These are phyloP conservation scores for Trichechus manatus DNA, from an alignment of 2,113 vertebrate species.

Conservation along the genomic window DNA sequence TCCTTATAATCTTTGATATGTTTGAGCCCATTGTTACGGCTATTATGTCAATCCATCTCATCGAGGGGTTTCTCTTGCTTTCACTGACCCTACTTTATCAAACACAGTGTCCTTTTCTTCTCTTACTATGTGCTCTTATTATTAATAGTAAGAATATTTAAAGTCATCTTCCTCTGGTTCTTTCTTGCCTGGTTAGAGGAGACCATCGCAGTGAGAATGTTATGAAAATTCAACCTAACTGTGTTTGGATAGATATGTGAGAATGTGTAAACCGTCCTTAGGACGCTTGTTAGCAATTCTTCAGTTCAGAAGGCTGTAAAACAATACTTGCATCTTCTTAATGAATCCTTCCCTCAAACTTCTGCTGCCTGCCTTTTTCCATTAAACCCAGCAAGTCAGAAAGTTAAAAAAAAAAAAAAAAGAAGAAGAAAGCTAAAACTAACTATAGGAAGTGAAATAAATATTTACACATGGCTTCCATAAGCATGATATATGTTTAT, in stretches of 20 bases:
- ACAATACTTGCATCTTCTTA: conserved; percentile 39
- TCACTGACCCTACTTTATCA: neutral
- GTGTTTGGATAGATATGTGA: conserved; percentile 6
- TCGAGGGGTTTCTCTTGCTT: neutral
- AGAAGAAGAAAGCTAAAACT: conserved; percentile 58
- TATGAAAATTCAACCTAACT: neutral
- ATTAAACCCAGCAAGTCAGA: conserved; percentile 64
- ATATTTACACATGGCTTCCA: conserved; percentile 78
- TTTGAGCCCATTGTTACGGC: neutral
- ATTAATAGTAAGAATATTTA: neutral
- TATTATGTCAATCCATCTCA: neutral
- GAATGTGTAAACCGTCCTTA: neutral
- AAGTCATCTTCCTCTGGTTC: neutral
- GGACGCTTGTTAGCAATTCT: conserved; percentile 46
- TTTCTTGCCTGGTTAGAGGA: neutral
- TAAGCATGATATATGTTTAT: conserved; percentile 79
- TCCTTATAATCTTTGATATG: neutral
- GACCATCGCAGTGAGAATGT: neutral
- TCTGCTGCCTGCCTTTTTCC: conserved; percentile 34
- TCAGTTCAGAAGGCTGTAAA: conserved; percentile 59
- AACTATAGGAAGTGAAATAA: conserved; percentile 73
- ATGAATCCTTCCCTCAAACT: conserved; percentile 36
- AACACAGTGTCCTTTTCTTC: neutral
- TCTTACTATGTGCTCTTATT: neutral
- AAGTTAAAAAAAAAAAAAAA: conserved; percentile 59